These are phyloP conservation scores for Drosophila mauritiana DNA, from an alignment of 1,140 invertebrate genomes.

Conservation along the genomic window DNA sequence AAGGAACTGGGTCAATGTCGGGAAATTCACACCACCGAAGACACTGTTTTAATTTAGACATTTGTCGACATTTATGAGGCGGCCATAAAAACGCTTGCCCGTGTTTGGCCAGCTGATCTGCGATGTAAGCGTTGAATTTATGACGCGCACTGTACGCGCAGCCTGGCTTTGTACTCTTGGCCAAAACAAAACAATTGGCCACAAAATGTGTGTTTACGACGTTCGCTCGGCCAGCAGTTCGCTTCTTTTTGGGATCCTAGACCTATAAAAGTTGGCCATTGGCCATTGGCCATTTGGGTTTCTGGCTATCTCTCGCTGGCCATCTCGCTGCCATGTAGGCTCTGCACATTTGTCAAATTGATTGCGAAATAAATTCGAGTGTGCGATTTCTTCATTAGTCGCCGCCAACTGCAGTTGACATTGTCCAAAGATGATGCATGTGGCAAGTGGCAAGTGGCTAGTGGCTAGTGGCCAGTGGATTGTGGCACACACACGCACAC, in stretches of 20 bases:
- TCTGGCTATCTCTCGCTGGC: slow-evolving; percentile 33
- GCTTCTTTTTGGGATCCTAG: not conserved
- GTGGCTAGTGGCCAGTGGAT: slow-evolving; percentile 14
- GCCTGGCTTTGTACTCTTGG: not conserved
- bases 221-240: slow-evolving; percentile 2
- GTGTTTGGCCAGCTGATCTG: slow-evolving; percentile 50
- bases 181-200: slow-evolving; percentile 46
- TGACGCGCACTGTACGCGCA: slow-evolving; percentile 48
- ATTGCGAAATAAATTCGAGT: slow-evolving; percentile 78
- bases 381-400: slow-evolving; percentile 59
- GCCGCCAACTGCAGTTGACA: slow-evolving; percentile 39
- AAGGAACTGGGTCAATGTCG: slow-evolving; percentile 39
- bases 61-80: slow-evolving; percentile 46
- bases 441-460: slow-evolving; percentile 13
- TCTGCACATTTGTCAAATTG: slow-evolving; percentile 76
- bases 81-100: slow-evolving; percentile 39
- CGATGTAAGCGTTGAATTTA: slow-evolving; percentile 40
- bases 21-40: not conserved
- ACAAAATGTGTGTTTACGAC: slow-evolving; percentile 62
- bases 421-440: slow-evolving; percentile 72
- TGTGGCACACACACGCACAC: not conserved
- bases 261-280: slow-evolving; percentile 35
- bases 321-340: slow-evolving; percentile 46
- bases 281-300: slow-evolving; percentile 36
- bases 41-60: slow-evolving; percentile 50